Evolutionary conservation across 2,113 vertebrate genomes (phyloP).

Genomic region (Esox niger): DNA sequence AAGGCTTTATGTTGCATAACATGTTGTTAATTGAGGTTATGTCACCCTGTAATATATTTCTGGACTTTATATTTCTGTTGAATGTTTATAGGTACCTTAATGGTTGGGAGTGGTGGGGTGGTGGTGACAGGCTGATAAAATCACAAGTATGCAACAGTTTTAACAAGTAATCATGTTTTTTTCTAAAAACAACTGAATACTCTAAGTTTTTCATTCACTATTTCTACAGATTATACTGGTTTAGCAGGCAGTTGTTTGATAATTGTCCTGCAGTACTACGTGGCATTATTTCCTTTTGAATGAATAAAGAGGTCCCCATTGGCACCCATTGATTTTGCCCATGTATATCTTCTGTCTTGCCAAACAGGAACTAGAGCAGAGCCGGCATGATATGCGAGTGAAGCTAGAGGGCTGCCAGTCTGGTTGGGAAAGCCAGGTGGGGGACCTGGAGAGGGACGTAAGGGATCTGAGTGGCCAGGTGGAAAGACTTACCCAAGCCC

Average conservation of each 20-base stretch:
- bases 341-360: background rate
- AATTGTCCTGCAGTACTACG: no score
- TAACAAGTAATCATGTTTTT: no score
- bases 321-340: background rate
- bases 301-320: background rate
- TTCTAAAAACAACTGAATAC: background rate
- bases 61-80: no score
- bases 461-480: constrained; percentile 63
- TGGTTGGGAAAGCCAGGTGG: constrained; percentile 74
- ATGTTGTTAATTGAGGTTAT: background rate
- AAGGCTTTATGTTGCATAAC: no score
- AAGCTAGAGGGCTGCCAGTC: constrained; percentile 67
- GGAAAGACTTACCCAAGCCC: constrained; percentile 56
- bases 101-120: no score
- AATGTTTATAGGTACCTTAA: no score
- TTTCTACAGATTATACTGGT: background rate
- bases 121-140: no score
- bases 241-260: no score
- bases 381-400: constrained; percentile 63
- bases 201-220: background rate
- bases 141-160: no score
- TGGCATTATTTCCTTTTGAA: background rate
- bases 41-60: background rate
- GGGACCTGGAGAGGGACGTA: constrained; percentile 70
- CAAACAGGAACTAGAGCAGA: constrained; percentile 74